Conservation (phyloP, 2,113 vertebrate genomes). For the Plestiodon gilberti region DNA sequence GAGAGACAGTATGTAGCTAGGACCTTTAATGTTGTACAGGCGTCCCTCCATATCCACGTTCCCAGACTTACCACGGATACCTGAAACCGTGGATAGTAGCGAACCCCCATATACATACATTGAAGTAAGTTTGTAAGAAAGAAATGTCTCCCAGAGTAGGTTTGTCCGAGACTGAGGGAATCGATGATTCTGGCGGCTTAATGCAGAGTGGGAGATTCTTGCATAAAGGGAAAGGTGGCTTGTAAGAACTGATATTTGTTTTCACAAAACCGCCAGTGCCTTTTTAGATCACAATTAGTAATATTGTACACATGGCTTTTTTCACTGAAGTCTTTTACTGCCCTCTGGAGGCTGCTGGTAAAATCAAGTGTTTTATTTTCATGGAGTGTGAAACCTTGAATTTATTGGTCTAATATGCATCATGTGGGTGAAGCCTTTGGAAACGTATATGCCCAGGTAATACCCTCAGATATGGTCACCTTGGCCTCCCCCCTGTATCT, state of each 20-base stretch:
- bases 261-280: not conserved
- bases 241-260: not conserved
- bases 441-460: not conserved
- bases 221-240: not conserved
- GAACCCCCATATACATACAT: too few relatives aligned
- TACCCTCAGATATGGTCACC: not conserved
- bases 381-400: accelerated
- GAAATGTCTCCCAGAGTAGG: too few relatives aligned
- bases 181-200: not conserved
- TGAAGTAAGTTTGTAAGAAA: not conserved
- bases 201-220: not conserved
- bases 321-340: slow-evolving; percentile 45
- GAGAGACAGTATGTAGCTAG: too few relatives aligned
- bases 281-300: not conserved
- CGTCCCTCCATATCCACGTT: too few relatives aligned
- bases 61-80: too few relatives aligned
- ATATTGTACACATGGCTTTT: not conserved
- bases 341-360: slow-evolving; percentile 63
- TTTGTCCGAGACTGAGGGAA: not conserved
- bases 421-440: too few relatives aligned
- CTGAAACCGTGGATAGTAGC: too few relatives aligned
- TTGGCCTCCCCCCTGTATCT: not conserved
- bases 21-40: too few relatives aligned
- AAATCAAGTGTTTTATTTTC: not conserved
- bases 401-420: not conserved